Conservation (phyloP, 2,888 invertebrate species). For the Epinotia ramella region DNA sequence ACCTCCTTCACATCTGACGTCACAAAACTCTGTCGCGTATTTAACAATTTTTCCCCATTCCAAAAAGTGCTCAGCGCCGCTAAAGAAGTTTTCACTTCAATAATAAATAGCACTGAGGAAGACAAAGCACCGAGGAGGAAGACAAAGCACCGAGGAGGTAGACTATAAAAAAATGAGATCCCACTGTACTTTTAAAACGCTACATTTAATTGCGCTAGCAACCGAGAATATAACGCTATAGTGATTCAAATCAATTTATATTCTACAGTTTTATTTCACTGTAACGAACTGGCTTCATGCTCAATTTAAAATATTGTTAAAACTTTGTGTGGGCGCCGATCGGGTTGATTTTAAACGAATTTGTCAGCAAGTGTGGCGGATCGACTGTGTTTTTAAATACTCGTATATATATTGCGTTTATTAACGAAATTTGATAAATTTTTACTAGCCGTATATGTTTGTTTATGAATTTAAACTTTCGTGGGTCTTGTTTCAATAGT, state of each 20-base stretch:
- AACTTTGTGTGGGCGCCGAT: not conserved
- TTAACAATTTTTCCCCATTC: no score
- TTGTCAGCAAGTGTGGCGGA: not conserved
- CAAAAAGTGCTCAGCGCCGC: no score
- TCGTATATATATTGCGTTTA: not conserved
- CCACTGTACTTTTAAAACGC: not conserved
- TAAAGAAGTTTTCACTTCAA: no score
- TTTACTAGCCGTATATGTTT: no score
- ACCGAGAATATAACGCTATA: not conserved
- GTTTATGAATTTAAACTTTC: no score
- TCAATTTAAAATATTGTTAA: constrained; percentile 22
- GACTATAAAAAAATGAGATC: no score
- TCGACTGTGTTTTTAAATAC: not conserved
- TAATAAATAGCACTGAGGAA: no score
- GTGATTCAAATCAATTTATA: not conserved
- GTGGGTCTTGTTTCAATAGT: no score
- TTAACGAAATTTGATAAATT: not conserved
- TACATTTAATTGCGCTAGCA: not conserved
- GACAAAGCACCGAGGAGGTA: no score
- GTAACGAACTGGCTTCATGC: constrained; percentile 20
- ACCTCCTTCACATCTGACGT: no score
- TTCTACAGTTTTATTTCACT: not conserved
- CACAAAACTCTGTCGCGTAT: no score
- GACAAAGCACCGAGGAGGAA: no score
- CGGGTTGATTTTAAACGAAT: not conserved